phyloP scores from a whole-genome alignment of 2,797 vertebrate species.

The Oreochromis mossambicus region DNA sequence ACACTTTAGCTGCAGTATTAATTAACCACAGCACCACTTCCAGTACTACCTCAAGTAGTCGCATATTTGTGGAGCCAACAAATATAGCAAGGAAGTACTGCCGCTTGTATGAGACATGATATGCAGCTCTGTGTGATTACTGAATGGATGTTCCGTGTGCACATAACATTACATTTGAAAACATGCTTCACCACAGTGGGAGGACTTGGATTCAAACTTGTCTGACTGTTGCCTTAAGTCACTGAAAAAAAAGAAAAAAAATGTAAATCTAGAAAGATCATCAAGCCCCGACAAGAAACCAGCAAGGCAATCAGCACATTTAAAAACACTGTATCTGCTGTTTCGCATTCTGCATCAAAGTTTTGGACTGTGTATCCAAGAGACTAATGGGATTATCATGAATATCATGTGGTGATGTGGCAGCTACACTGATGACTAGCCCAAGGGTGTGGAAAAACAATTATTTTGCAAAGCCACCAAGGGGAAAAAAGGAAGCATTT shows the following conservation, averaged over 20 bases:
- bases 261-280: slow-evolving; percentile 16
- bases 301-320: slow-evolving; percentile 28
- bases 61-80: neutral
- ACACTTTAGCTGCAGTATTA: slow-evolving; percentile 3
- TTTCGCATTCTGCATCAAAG: slow-evolving; percentile 10
- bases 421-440: slow-evolving; percentile 63
- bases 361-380: slow-evolving; percentile 6
- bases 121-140: slow-evolving; percentile 1
- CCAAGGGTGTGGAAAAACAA: slow-evolving; percentile 65
- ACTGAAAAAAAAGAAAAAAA: neutral
- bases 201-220: neutral
- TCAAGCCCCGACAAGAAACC: slow-evolving; percentile 28
- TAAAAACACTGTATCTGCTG: slow-evolving; percentile 5
- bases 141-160: slow-evolving; percentile 31
- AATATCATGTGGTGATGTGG: slow-evolving; percentile 57
- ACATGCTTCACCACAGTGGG: neutral
- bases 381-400: slow-evolving; percentile 59
- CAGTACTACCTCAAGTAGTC: neutral
- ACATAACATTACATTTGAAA: slow-evolving; percentile 2
- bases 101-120: neutral
- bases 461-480: slow-evolving; percentile 53
- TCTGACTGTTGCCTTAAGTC: slow-evolving; percentile 17
- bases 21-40: neutral
- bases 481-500: slow-evolving; percentile 28
- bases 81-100: neutral